These are phyloP conservation scores for Clitarchus hookeri DNA, from an alignment of 2,888 invertebrate genomes.

Conservation along the genomic window DNA sequence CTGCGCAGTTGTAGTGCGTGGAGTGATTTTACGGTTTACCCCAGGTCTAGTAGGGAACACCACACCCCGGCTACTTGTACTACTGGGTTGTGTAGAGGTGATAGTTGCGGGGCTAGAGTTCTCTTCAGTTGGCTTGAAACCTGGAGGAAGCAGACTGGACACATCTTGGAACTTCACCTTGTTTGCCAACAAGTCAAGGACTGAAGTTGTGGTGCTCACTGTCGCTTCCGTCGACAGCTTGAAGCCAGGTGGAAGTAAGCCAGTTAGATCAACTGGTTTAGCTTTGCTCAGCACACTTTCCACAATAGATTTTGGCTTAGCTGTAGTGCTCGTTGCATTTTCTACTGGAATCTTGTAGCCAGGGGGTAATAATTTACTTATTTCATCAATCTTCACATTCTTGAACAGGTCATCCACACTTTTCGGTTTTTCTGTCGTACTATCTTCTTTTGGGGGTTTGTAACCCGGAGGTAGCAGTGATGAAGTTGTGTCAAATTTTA, in stretches of 20 bases:
- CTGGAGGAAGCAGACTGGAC: slow-evolving; percentile 67
- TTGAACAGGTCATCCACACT: slow-evolving; percentile 54
- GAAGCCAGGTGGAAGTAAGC: slow-evolving; percentile 67
- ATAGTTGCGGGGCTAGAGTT: background rate
- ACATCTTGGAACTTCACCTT: slow-evolving; percentile 50
- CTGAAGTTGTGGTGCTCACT: slow-evolving; percentile 21
- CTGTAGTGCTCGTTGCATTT: slow-evolving; percentile 35
- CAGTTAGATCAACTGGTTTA: slow-evolving; percentile 58
- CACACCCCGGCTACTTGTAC: slow-evolving; percentile 62
- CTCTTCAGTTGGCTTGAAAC: slow-evolving; percentile 54
- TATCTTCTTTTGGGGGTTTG: slow-evolving; percentile 20
- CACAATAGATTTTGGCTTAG: slow-evolving; percentile 39
- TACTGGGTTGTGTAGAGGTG: slow-evolving; percentile 50
- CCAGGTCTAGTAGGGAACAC: slow-evolving; percentile 82
- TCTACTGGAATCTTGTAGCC: slow-evolving; percentile 63
- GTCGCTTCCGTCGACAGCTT: slow-evolving; percentile 53
- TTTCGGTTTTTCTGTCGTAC: slow-evolving; percentile 23
- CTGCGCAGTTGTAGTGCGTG: slow-evolving; percentile 62
- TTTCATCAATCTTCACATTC: slow-evolving; percentile 61
- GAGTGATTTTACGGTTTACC: slow-evolving; percentile 60
- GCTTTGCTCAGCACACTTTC: slow-evolving; percentile 50
- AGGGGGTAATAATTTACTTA: slow-evolving; percentile 67
- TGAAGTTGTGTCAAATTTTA: slow-evolving; percentile 29
- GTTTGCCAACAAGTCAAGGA: slow-evolving; percentile 31
- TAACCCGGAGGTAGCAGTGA: slow-evolving; percentile 37